A percentile compares a stretch with the other conserved stretches of the same genome.
phyloP scores from a whole-genome alignment of 2,888 invertebrate genomes.

The Stomorhina lunata region DNA sequence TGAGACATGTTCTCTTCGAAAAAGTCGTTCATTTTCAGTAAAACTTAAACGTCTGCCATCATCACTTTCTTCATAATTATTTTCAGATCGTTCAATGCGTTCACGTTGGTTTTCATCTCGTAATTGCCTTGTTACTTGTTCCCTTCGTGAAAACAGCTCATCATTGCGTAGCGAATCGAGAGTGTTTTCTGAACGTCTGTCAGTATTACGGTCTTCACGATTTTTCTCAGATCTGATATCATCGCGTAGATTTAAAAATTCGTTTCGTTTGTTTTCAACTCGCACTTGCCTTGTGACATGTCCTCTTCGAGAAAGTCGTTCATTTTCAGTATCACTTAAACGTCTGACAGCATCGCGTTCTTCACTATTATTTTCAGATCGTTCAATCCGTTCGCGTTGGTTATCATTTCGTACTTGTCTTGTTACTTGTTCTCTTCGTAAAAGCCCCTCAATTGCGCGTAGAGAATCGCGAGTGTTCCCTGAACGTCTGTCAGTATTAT shows the following conservation, averaged over 20 bases:
- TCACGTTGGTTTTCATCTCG: not conserved
- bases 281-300: not conserved
- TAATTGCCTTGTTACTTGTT: not conserved
- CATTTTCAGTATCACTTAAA: not conserved
- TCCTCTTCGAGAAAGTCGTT: not conserved
- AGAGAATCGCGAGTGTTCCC: not conserved
- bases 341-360: not conserved
- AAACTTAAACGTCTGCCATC: no score
- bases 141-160: not conserved
- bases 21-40: no score
- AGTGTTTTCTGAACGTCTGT: not conserved
- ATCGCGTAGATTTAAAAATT: not conserved
- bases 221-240: no score
- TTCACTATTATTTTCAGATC: not conserved
- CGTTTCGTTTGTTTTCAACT: not conserved
- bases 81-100: not conserved
- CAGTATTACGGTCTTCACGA: not conserved
- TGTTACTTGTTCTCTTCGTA: not conserved
- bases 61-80: no score
- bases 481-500: not conserved
- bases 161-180: not conserved
- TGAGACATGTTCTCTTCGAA: no score
- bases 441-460: no score
- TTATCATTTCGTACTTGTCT: not conserved
- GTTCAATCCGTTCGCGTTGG: not conserved